Conservation (phyloP, 2,113 vertebrate genomes). For the Picathartes gymnocephalus region DNA sequence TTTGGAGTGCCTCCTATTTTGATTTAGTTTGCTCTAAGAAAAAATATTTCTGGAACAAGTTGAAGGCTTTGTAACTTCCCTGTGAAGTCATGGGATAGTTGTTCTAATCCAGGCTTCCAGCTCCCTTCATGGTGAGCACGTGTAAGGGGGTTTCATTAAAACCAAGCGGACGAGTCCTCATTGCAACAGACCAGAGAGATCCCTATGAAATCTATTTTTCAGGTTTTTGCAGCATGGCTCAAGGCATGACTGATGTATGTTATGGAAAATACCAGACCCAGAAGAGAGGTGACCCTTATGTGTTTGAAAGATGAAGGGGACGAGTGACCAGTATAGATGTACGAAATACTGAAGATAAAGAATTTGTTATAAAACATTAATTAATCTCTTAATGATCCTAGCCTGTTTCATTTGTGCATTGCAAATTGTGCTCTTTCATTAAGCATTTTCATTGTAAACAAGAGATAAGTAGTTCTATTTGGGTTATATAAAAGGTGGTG, state of each 20-base stretch:
- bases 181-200: background rate
- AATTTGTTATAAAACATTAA: background rate
- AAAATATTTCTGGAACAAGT: background rate
- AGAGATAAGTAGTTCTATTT: background rate
- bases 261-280: background rate
- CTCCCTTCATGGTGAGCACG: fast-evolving
- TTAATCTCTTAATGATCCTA: background rate
- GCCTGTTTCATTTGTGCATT: background rate
- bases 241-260: background rate
- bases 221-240: background rate
- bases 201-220: background rate
- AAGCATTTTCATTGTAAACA: background rate
- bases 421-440: background rate
- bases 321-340: fast-evolving
- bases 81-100: background rate
- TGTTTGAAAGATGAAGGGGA: background rate
- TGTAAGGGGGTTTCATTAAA: background rate
- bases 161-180: background rate
- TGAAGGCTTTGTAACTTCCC: background rate
- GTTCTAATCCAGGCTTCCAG: background rate
- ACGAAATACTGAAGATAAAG: background rate
- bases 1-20: background rate
- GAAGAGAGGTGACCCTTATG: background rate
- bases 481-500: background rate
- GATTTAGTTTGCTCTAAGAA: background rate